phyloP scores from a whole-genome alignment of 1,140 invertebrate species.

The Lepidostoma basale region DNA sequence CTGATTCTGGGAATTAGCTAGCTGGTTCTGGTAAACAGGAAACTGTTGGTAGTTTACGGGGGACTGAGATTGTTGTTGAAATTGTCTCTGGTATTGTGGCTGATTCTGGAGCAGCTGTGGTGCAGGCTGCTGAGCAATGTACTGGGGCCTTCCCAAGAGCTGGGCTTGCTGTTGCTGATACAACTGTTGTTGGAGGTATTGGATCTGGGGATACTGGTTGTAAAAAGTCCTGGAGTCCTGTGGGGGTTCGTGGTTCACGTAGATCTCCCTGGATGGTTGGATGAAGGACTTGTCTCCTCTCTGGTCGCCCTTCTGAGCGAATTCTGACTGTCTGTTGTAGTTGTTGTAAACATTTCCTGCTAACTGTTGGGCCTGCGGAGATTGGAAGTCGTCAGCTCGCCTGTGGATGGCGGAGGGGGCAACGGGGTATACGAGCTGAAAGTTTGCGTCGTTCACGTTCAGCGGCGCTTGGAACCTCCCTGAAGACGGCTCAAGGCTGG shows the following conservation, averaged over 20 bases:
- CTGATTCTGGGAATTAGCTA: conserved; percentile 23
- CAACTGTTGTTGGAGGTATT: conserved; percentile 24
- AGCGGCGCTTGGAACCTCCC: conserved; percentile 43
- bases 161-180: conserved; percentile 39
- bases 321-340: conserved; percentile 8
- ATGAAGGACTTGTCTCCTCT: conserved; percentile 34
- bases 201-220: conserved; percentile 22
- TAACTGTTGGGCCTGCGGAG: conserved; percentile 50
- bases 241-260: conserved; percentile 36
- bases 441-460: conserved; percentile 49
- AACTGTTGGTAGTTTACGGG: conserved; percentile 44
- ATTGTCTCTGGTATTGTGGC: conserved; percentile 44
- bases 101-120: conserved; percentile 39
- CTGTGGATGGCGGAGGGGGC: conserved; percentile 46
- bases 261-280: conserved; percentile 47
- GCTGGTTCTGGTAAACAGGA: conserved; percentile 45
- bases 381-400: conserved; percentile 50
- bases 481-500: conserved; percentile 42
- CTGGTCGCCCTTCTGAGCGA: conserved; percentile 11
- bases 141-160: conserved; percentile 36
- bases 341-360: conserved; percentile 18
- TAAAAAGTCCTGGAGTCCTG: conserved; percentile 27
- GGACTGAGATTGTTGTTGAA: conserved; percentile 33
- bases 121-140: conserved; percentile 37
- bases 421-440: conserved; percentile 44